phyloP scores from a whole-genome alignment of 2,113 vertebrate genomes.

The Falco punctatus region DNA sequence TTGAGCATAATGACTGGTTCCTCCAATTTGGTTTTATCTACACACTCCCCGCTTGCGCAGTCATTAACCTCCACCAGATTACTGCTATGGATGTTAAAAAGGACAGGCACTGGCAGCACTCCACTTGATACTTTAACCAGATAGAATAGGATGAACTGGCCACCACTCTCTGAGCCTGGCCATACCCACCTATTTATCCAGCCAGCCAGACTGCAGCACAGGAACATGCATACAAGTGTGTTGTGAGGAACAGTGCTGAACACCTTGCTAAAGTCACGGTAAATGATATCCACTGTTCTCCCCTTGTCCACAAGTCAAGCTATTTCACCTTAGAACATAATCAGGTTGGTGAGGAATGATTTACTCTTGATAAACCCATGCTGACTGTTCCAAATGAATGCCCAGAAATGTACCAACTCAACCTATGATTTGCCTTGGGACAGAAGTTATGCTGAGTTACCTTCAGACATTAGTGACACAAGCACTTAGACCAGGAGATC shows the following conservation, averaged over 20 bases:
- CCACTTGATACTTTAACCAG: neutral
- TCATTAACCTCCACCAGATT: neutral
- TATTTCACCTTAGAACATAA: neutral
- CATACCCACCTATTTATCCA: neutral
- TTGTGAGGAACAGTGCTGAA: neutral
- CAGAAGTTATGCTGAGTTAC: neutral
- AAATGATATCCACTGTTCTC: neutral
- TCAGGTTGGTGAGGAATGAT: neutral
- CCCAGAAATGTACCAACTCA: neutral
- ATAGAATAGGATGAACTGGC: neutral
- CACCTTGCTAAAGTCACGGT: neutral
- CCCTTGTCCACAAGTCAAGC: neutral
- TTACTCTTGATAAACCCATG: neutral
- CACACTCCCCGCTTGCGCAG: fast-evolving
- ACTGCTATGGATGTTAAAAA: neutral
- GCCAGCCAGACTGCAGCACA: too few relatives aligned
- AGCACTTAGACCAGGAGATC: neutral
- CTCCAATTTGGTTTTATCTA: neutral
- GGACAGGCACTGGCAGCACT: neutral
- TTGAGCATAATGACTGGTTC: neutral
- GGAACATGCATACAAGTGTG: fast-evolving
- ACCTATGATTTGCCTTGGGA: neutral
- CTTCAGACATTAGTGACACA: neutral
- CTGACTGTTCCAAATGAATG: neutral
- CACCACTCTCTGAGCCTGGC: too few relatives aligned